Conservation (phyloP, 2,888 invertebrate species). For the Omphaloscelis lunosa region DNA sequence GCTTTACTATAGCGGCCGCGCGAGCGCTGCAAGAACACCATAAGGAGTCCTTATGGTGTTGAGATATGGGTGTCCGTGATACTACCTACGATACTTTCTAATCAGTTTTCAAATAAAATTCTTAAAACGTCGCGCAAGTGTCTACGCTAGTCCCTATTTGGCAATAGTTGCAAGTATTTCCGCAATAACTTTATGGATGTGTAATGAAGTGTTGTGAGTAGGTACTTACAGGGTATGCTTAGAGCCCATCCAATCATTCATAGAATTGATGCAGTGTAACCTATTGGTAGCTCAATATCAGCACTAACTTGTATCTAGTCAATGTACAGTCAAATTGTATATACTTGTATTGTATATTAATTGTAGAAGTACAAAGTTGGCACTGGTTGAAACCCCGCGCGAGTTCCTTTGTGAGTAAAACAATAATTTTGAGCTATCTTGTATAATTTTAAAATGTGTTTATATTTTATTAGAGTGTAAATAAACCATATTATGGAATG, state of each 20-base stretch:
- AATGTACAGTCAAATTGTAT: constrained; percentile 68
- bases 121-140: not conserved
- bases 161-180: constrained; percentile 15
- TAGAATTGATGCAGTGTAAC: constrained; percentile 6
- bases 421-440: constrained; percentile 23
- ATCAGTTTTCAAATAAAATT: not conserved
- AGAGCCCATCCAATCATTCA: not conserved
- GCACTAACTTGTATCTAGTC: constrained; percentile 72
- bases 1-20: no score
- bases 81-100: not conserved
- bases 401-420: constrained; percentile 36
- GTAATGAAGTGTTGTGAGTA: constrained; percentile 19
- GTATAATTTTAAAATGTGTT: constrained; percentile 10
- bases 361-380: constrained; percentile 64
- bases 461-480: constrained; percentile 13
- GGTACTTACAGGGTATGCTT: constrained; percentile 26
- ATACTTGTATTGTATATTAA: constrained; percentile 43
- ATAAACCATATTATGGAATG: constrained; percentile 22
- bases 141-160: not conserved
- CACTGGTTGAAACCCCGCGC: constrained; percentile 32
- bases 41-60: no score
- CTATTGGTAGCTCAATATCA: constrained; percentile 31
- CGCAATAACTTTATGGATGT: not conserved
- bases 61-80: no score
- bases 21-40: no score